Conservation (phyloP, 2,888 invertebrate species). For the Pomacea canaliculata region DNA sequence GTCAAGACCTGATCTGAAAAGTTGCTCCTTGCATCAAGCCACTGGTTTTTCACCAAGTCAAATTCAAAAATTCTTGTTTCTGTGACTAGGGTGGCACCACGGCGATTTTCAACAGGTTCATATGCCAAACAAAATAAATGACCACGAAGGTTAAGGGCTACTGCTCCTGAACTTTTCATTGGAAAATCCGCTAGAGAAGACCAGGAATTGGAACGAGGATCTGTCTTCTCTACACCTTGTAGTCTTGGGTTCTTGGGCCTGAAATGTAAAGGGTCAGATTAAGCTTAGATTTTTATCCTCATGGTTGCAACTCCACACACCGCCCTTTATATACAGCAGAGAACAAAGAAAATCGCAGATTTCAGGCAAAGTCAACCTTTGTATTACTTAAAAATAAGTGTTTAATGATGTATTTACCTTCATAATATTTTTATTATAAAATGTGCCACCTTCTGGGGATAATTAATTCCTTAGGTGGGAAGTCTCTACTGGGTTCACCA, state of each 20-base stretch:
- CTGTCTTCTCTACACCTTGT: neutral
- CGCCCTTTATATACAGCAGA: too few species aligned
- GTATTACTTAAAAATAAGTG: too few species aligned
- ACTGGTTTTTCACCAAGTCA: slow-evolving; percentile 13
- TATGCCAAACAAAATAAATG: slow-evolving; percentile 17
- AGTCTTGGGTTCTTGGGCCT: neutral
- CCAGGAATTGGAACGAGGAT: neutral
- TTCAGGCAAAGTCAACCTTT: too few species aligned
- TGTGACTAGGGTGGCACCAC: neutral
- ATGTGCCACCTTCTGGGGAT: too few species aligned
- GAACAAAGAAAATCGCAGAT: too few species aligned
- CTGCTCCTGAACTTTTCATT: slow-evolving; percentile 11
- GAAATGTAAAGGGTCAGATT: neutral
- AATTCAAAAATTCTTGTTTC: slow-evolving; percentile 16
- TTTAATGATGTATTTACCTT: too few species aligned
- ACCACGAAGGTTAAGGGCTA: slow-evolving; percentile 7
- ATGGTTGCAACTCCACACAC: too few species aligned
- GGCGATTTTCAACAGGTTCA: slow-evolving; percentile 2
- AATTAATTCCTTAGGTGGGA: too few species aligned
- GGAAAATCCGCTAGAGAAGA: slow-evolving; percentile 1
- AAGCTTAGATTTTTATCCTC: too few species aligned
- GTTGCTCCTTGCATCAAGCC: neutral
- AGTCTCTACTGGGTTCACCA: too few species aligned
- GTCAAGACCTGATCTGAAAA: slow-evolving; percentile 6
- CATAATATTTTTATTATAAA: too few species aligned